A percentile compares a stretch with the other conserved stretches of the same genome.
Evolutionary conservation across 2,113 vertebrate genomes (phyloP).

Genomic region (Eolophus roseicapilla): DNA sequence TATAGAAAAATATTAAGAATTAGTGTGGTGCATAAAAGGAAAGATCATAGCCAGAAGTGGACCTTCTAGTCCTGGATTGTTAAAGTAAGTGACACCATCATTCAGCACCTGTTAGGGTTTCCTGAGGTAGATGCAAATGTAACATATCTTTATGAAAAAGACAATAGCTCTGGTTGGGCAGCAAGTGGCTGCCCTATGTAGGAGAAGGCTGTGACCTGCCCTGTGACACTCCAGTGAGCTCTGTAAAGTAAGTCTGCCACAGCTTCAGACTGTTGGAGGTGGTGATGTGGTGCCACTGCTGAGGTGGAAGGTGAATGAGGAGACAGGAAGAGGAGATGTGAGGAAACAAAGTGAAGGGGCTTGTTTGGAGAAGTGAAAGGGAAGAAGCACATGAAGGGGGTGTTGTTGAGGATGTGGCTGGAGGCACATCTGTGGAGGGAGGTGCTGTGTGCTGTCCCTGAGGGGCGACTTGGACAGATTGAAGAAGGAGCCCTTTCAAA

Average conservation of each 20-base stretch:
- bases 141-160: not conserved
- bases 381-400: not conserved
- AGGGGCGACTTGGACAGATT: no score
- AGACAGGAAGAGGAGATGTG: not conserved
- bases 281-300: fast-evolving
- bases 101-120: not conserved
- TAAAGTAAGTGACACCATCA: not conserved
- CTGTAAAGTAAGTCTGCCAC: not conserved
- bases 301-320: not conserved
- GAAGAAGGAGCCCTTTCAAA: not conserved
- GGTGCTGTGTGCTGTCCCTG: not conserved
- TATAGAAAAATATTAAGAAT: not conserved
- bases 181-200: not conserved
- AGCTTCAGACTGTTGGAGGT: not conserved
- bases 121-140: not conserved
- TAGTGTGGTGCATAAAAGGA: not conserved
- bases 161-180: not conserved
- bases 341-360: not conserved
- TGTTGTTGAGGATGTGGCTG: not conserved
- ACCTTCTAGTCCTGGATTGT: not conserved
- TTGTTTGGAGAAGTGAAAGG: not conserved
- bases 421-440: fast-evolving
- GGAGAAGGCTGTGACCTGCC: not conserved
- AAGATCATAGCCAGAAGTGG: not conserved
- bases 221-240: fast-evolving